Base-by-base conservation (phyloP, 2,113 vertebrate genomes). In the Malaclemys terrapin region DNA sequence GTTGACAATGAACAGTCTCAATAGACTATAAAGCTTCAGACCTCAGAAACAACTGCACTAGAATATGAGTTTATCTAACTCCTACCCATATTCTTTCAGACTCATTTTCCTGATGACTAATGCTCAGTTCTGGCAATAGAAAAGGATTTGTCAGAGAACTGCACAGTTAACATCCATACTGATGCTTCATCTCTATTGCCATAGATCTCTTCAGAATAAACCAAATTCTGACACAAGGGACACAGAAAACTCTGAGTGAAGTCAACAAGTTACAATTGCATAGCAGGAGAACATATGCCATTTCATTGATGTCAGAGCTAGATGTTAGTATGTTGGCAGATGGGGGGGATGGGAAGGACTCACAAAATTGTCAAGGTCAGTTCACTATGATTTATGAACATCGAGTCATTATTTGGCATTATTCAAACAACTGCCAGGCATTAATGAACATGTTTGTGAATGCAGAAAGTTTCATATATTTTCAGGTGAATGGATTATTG, bases 11-110 rank as follows among this genome's bases (percentile, higher is more conserved):
- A 29, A 78, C 12, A 6, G 35, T 72, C n/a, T 62, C 27, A 82
- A 5, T 19, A 1, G 1, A 89, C 53, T 69, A 75, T 76, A 83
- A 83, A 50, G 0, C 2, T 81, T 4, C 49, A 38, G 29, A 69
- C 1, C 16, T 65, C 20, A 89, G 89, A 92, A 89, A 27, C 42
- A 4, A 35, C 1, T 59, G 13, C n/a, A 2, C 42, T 47, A 78
- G 8, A 27, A 10, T 16, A 47, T 78, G 38, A 78, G 25, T 47
- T 20, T 27, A n/a, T 5, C 5, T 10, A 47, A 0, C 25, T 90
- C 72, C 25, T 45, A 35, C 0, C 27, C 1, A 6, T 31, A 8
- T 1, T 2, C 25, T 6, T 38, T 20, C 13, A 49, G 0, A 56
- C 8, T 31, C 8, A 27, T 84, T 81, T 94, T 88, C 10, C 12